phyloP scores from a whole-genome alignment of 2,888 invertebrate species.

The Heteromurus nitidus region DNA sequence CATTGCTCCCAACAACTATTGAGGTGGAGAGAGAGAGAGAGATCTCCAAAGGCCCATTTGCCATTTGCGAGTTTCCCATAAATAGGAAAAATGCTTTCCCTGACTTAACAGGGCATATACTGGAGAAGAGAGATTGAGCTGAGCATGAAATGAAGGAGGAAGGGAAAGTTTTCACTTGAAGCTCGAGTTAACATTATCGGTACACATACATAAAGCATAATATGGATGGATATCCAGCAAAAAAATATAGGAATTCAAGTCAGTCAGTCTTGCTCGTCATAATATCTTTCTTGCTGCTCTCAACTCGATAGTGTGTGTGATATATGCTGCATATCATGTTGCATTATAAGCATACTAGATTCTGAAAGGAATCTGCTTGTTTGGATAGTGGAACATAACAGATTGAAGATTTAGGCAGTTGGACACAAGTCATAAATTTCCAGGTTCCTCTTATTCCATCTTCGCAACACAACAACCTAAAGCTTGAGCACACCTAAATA shows the following conservation, averaged over 20 bases:
- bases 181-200: not conserved
- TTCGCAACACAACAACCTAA: not conserved
- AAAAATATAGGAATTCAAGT: no score
- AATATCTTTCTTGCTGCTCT: not conserved
- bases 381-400: constrained; percentile 20
- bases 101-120: not conserved
- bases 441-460: constrained; percentile 26
- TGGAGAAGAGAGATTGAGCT: not conserved
- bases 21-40: no score
- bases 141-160: constrained; percentile 19
- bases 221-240: no score
- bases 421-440: constrained; percentile 54
- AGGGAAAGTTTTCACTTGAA: not conserved
- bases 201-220: not conserved
- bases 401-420: constrained; percentile 30
- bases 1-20: constrained; percentile 14
- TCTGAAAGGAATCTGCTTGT: not conserved
- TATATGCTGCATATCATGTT: no score
- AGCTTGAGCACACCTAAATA: not conserved
- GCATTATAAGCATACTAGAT: not conserved
- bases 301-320: no score
- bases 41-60: constrained; percentile 45
- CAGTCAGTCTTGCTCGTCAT: constrained; percentile 1
- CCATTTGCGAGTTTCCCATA: constrained; percentile 46
- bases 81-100: constrained; percentile 1